phyloP scores from a whole-genome alignment of 2,113 vertebrate genomes.

The Erpornis zantholeuca region DNA sequence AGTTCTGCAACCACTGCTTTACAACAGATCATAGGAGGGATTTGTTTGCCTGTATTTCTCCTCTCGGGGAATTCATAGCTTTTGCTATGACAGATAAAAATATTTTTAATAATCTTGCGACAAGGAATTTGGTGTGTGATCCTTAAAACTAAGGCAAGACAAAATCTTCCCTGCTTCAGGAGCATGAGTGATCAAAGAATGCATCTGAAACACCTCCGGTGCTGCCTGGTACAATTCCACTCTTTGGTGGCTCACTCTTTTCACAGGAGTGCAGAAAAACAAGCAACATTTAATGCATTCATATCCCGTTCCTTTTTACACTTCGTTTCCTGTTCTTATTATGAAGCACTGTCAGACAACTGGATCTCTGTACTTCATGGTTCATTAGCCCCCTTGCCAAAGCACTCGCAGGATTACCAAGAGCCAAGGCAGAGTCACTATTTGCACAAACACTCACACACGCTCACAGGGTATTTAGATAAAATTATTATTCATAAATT shows the following conservation, averaged over 20 bases:
- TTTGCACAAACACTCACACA: not conserved
- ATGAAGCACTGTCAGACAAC: not conserved
- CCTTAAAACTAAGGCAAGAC: not conserved
- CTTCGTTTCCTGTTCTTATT: not conserved
- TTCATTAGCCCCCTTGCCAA: not conserved
- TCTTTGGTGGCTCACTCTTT: not conserved
- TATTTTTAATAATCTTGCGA: constrained; percentile 41
- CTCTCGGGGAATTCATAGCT: not conserved
- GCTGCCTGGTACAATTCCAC: not conserved
- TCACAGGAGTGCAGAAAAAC: not conserved
- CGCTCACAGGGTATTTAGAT: not conserved
- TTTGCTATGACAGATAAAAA: constrained; percentile 47
- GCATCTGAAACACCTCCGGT: not conserved
- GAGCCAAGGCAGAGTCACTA: not conserved
- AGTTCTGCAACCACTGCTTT: not conserved
- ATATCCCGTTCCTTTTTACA: not conserved
- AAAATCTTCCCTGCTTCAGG: not conserved
- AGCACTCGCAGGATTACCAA: not conserved
- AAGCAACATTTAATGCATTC: not conserved
- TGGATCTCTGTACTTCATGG: not conserved
- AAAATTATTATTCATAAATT: constrained; percentile 30
- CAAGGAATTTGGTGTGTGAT: not conserved
- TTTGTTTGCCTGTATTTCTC: not conserved
- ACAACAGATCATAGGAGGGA: not conserved
- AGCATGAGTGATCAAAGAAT: not conserved